Base-by-base conservation (phyloP, 1,140 invertebrate species). In the Dendrolimus kikuchii region DNA sequence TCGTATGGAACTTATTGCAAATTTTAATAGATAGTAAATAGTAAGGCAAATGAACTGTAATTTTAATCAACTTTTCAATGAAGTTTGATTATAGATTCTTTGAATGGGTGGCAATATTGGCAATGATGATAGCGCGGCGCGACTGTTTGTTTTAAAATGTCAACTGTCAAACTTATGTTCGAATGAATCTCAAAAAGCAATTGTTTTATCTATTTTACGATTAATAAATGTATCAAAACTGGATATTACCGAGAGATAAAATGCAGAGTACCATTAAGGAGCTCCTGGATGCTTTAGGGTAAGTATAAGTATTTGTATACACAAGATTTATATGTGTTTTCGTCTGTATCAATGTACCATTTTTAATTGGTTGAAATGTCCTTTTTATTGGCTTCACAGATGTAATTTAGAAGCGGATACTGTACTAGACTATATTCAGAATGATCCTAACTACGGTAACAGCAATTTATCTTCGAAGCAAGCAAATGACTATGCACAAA, bases 201-300 rank as follows among this genome's bases (percentile, higher is more conserved):
- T 45, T 10, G 43, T 45, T 9, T 45, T 45, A 9, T 45, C 23
- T 9, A 45, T 9, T 45, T 45, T 45, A 45, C 4, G n/a, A 7
- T 37, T 7, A 37, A 65, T 80, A 79, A 72, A 85, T 85, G 79
- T 72, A 68, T 74, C 73, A 80, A 71, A 81, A 80, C 61, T 85
- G 71, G 72, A 74, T 81, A 59, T 60, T 81, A 57, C 68, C 69
- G 38, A 71, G 68, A 47, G 72, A 75, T 71, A 81, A 75, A 68
- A 88, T 88, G 84, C 81, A 85, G 70, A 77, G 68, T 56, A 84
- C 80, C 8, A 86, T 88, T 55, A 87, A 88, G 57, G 87, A 88
- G 57, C 64, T 88, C 44, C 62, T 88, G 38, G 84, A 87, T 46
- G 78, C 82, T 42, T 71, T 88, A 57, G 85, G 87, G 87, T 88